phyloP scores from a whole-genome alignment of 2,113 vertebrate species.

The Gymnarchus niloticus region DNA sequence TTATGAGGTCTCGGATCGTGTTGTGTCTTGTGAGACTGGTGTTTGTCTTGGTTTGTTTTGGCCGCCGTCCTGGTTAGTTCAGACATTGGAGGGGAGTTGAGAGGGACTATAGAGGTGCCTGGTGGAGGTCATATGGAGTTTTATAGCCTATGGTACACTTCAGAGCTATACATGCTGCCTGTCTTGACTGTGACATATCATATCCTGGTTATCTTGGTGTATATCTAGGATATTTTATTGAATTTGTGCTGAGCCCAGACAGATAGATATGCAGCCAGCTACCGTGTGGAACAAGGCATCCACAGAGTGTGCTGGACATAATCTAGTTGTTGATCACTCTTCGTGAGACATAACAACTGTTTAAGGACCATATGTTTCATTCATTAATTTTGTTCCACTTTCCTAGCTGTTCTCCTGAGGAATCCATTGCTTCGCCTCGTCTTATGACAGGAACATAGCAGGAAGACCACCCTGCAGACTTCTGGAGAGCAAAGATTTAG shows the following conservation, averaged over 20 bases:
- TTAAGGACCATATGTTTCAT: not conserved
- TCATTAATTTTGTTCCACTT: not conserved
- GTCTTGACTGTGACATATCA: slow-evolving; percentile 5
- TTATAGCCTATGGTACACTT: slow-evolving; percentile 35
- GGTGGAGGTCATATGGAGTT: slow-evolving; percentile 11
- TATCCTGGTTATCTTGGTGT: not conserved
- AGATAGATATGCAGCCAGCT: slow-evolving; percentile 9
- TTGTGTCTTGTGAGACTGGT: slow-evolving; percentile 21
- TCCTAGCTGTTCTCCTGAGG: not conserved
- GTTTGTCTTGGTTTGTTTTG: slow-evolving; percentile 29
- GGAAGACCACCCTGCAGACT: not conserved
- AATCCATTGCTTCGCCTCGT: not conserved
- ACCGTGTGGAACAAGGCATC: not conserved
- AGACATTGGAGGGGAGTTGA: not conserved
- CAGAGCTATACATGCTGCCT: slow-evolving; percentile 18
- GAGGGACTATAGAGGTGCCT: not conserved
- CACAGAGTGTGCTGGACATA: not conserved
- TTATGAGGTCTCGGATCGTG: not conserved
- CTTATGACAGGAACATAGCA: slow-evolving; percentile 5
- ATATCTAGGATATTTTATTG: not conserved
- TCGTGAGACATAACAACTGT: not conserved
- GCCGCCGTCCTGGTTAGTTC: slow-evolving; percentile 21
- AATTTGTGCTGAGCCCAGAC: slow-evolving; percentile 22
- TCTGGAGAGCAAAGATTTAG: not conserved
- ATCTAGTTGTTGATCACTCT: not conserved